Base-by-base conservation (phyloP, 2,113 vertebrate species). In the Chaetodon auriga region DNA sequence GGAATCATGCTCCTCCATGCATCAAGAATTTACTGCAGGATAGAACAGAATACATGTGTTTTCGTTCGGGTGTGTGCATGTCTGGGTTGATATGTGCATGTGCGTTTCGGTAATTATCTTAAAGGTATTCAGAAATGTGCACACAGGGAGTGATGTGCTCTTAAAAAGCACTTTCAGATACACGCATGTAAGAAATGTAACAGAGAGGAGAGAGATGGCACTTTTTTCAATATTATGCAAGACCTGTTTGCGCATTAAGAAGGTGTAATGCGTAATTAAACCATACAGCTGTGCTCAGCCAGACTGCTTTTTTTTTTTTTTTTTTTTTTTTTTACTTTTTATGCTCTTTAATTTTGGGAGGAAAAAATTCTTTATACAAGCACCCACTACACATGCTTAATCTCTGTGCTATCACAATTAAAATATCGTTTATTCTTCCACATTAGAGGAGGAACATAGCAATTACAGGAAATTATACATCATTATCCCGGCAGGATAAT, bases 381-480 rank as follows among this genome's bases (percentile, higher is more conserved):
- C 72, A 48, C 18, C 38, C 46, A 64, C n/a, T 7, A 38, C 38
- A 41, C 55, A 68, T 12, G 38, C 10, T 23, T 48, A 23, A 65
- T 80, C 48, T 58, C 12, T 68, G 45, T 18, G 60, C 70, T 53
- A 57, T 78, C 58, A 41, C 45, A 23, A 72, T 64, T n/a, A 78
- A 77, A 73, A 85, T 69, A 49, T 83, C 53, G 71, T n/a, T 71
- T 53, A 68, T 80, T 25, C n/a, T 54, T 61, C 10, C 1, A 0
- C 66, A 65, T 7, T 46, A 13, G 35, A 53, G 48, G 21, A 68
- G 46, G 21, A 45, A 81, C 81, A 85, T 43, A 73, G 71, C 80
- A 85, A 90, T 90, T 91, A 90, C 43, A 15, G 10, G 70, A 86
- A 92, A 89, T 90, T 70, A 83, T 60, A 66, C 41, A 58, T 88